Base-by-base conservation (phyloP, 2,888 invertebrate genomes). In the Cephus pulcher region DNA sequence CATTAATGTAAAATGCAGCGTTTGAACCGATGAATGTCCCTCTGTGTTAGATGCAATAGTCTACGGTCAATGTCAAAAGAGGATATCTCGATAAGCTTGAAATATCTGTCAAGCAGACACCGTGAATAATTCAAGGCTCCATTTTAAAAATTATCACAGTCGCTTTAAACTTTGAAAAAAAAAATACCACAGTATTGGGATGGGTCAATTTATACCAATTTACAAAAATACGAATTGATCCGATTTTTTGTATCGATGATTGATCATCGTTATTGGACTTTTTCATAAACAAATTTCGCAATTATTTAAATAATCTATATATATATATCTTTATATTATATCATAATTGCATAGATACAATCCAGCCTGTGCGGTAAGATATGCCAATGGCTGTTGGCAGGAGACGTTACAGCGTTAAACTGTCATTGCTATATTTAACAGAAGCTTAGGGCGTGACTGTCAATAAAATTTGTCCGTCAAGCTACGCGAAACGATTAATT, bases 381-480 rank as follows among this genome's bases (percentile, higher is more conserved):
- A 15, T 56, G 23, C 23, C 56, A 71, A 71, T 12, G 71, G 12
- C 71, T 71, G 34, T 79, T 80, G 56, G 68, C 37, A 74, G n/a
- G 15, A 6, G 40, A 23, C 33, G 15, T 11, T 11, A 15, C 12
- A n/a, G 69, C n/a, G 33, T 70, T 34, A 56, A 73, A 82, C 77
- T 80, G 82, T 82, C 82, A 82, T 79, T 81, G 80, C 80, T 82
- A 82, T 82, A 82, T 80, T 82, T 81, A 82, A 78, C 71, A 33
- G 12, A 0, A 34, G 32, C 32, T 71, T 56, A 56, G 56, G 6
- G 23, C 23, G 56, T 56, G 56, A 56, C 23, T 23, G 23, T 56
- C 56, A 56, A 15, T 56, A 23, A 56, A 56, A 56, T 56, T 56
- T 56, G 56, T 6, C 9, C 23, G 56, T 56, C 56, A 56, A 56